Conservation (phyloP, 2,888 invertebrate genomes). For the Meganola albula region DNA sequence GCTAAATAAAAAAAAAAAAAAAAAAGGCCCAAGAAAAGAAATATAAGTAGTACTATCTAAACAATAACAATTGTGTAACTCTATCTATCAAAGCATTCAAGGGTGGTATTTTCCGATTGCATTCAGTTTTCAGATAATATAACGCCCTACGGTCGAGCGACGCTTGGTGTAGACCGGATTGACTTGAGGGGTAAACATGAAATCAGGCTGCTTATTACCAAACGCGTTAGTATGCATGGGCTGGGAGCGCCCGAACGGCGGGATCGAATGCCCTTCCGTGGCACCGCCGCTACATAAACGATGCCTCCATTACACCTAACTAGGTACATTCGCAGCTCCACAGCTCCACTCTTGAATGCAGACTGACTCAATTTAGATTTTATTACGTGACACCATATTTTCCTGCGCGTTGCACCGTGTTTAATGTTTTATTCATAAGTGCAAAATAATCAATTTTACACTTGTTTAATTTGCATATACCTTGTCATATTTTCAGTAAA, state of each 20-base stretch:
- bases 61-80: too few relatives aligned
- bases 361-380: slow-evolving; percentile 45
- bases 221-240: slow-evolving; percentile 74
- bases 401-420: slow-evolving; percentile 13
- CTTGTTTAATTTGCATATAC: too few relatives aligned
- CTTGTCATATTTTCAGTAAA: too few relatives aligned
- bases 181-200: slow-evolving; percentile 50
- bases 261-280: slow-evolving; percentile 47
- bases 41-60: too few relatives aligned
- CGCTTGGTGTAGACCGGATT: slow-evolving; percentile 13
- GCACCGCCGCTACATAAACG: slow-evolving; percentile 53
- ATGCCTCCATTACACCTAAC: slow-evolving; percentile 55
- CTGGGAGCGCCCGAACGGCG: slow-evolving; percentile 45
- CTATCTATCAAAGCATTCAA: slow-evolving; percentile 19
- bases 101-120: slow-evolving; percentile 22
- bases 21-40: too few relatives aligned
- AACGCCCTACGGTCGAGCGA: slow-evolving; percentile 11
- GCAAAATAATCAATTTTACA: background rate
- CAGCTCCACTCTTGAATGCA: slow-evolving; percentile 41
- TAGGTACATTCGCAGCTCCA: slow-evolving; percentile 24
- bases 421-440: slow-evolving; percentile 12
- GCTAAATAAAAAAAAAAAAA: too few relatives aligned
- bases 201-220: slow-evolving; percentile 67
- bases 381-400: slow-evolving; percentile 35
- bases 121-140: slow-evolving; percentile 20